A percentile compares a stretch with the other conserved stretches of the same genome.
Evolutionary conservation across 2,797 vertebrate species (phyloP).

Genomic region (Amblyraja radiata): DNA sequence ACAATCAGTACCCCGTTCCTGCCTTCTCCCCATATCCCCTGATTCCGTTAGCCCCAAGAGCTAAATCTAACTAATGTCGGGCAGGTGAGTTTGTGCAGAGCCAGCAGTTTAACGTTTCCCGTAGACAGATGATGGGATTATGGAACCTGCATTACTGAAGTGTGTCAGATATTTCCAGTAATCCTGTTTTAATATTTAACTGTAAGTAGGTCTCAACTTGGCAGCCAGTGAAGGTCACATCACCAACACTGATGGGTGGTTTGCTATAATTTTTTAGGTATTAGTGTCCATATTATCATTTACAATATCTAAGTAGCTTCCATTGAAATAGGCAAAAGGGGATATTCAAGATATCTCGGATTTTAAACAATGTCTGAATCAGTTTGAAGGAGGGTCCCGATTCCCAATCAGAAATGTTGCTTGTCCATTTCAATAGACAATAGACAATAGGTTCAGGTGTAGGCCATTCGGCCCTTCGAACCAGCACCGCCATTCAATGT

Average conservation of each 20-base stretch:
- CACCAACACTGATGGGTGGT: background rate
- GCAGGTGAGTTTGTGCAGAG: background rate
- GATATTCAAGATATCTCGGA: background rate
- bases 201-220: background rate
- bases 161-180: constrained; percentile 16
- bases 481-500: no score
- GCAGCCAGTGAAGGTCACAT: background rate
- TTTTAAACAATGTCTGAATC: background rate
- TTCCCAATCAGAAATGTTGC: no score
- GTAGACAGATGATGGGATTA: background rate
- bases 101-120: background rate
- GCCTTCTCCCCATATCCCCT: no score
- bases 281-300: background rate
- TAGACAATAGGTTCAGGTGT: no score
- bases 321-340: background rate
- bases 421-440: no score
- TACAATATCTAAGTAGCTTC: background rate
- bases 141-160: background rate
- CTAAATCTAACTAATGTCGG: background rate
- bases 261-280: background rate
- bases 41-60: no score
- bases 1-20: no score
- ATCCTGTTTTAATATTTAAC: constrained; percentile 17
- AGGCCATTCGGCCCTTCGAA: no score
- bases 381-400: no score